These are phyloP conservation scores for Bambusicola thoracicus DNA, from an alignment of 2,113 vertebrate species.

Conservation along the genomic window DNA sequence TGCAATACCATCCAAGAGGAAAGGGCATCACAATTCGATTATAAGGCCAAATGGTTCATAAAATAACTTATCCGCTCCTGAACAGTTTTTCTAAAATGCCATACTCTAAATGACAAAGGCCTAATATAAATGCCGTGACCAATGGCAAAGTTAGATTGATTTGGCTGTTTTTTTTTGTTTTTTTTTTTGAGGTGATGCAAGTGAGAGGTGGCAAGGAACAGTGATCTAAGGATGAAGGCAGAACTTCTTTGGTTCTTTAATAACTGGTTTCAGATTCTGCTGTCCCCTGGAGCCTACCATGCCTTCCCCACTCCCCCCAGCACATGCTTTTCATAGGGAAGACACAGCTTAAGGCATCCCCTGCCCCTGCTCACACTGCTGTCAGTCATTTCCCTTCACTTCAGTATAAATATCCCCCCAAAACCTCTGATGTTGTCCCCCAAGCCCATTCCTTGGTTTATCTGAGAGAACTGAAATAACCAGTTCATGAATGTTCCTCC, in stretches of 20 bases:
- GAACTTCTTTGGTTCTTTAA: neutral
- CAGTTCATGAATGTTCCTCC: neutral
- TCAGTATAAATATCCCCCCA: neutral
- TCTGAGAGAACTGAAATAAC: neutral
- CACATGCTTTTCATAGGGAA: neutral
- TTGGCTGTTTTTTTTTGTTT: fast-evolving
- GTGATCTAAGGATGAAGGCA: neutral
- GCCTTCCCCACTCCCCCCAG: neutral
- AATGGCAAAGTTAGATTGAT: neutral
- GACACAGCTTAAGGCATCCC: neutral
- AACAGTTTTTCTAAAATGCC: neutral
- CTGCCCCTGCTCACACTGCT: neutral
- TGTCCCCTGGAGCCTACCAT: neutral
- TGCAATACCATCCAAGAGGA: neutral
- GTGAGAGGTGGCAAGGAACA: neutral
- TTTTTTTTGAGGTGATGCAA: neutral
- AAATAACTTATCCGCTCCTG: neutral
- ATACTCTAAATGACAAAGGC: neutral
- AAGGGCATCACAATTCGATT: neutral
- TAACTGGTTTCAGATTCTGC: neutral
- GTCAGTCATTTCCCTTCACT: neutral
- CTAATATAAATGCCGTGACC: neutral
- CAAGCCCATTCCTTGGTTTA: neutral
- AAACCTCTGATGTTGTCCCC: neutral
- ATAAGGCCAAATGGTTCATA: neutral